phyloP scores from a whole-genome alignment of 1,140 invertebrate genomes.

The Lerema accius region DNA sequence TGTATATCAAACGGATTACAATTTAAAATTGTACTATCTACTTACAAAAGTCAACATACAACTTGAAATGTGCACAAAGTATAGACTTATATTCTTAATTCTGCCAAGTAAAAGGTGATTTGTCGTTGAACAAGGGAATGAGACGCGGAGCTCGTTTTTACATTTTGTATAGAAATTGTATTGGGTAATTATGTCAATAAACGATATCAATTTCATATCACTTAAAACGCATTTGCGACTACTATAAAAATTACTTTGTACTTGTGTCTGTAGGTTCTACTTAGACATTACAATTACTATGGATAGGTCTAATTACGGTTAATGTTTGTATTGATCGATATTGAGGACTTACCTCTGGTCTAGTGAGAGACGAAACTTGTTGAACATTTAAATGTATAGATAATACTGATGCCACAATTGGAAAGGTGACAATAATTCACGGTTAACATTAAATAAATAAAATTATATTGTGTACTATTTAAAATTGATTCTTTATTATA shows the following conservation, averaged over 20 bases:
- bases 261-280: constrained; percentile 41
- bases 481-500: background rate
- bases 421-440: constrained; percentile 44
- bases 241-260: constrained; percentile 51
- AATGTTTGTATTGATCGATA: constrained; percentile 15
- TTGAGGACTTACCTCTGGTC: background rate
- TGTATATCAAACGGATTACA: no score
- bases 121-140: background rate
- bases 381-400: constrained; percentile 12
- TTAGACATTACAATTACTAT: constrained; percentile 36
- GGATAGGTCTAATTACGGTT: constrained; percentile 27
- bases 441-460: constrained; percentile 14
- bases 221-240: constrained; percentile 54
- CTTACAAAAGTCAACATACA: no score
- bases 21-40: no score
- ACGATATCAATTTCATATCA: constrained; percentile 81
- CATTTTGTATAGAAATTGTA: constrained; percentile 60
- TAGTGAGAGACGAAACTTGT: background rate
- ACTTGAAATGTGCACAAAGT: no score
- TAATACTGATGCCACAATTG: constrained; percentile 28
- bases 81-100: no score
- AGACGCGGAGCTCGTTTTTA: constrained; percentile 50
- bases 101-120: no score
- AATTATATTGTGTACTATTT: background rate
- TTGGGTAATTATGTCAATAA: constrained; percentile 77